These are phyloP conservation scores for Pseudochirops corinnae DNA, from an alignment of 2,797 vertebrate genomes.

Conservation along the genomic window DNA sequence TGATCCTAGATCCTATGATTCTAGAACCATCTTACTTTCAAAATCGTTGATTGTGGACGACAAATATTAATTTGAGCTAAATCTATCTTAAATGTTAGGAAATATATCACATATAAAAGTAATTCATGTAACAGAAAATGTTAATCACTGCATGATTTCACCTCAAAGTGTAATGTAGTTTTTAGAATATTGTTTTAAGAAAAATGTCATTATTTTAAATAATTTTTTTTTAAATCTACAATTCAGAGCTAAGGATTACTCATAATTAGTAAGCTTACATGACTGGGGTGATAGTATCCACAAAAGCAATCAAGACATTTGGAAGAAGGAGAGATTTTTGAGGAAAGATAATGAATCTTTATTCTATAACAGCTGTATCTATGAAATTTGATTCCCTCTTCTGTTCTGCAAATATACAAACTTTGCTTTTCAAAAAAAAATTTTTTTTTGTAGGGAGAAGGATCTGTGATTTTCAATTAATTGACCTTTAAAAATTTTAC, in stretches of 20 bases:
- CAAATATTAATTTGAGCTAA: neutral
- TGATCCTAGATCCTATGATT: neutral
- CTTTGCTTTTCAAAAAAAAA: conserved; percentile 52
- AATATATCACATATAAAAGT: neutral
- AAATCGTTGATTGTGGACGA: neutral
- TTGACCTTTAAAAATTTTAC: conserved; percentile 51
- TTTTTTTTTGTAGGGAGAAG: conserved; percentile 7
- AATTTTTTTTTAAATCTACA: neutral
- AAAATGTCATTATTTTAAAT: neutral
- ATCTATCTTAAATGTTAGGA: neutral
- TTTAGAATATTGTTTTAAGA: conserved; percentile 9
- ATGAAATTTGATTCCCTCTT: conserved; percentile 11
- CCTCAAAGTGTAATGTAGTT: neutral
- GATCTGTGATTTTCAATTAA: neutral
- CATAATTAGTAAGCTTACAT: neutral
- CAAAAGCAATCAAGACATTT: neutral
- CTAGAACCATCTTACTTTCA: neutral
- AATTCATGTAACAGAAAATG: neutral
- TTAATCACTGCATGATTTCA: neutral
- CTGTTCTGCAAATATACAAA: neutral
- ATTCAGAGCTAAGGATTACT: neutral
- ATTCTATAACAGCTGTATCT: neutral
- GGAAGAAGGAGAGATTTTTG: neutral
- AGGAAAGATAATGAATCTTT: neutral
- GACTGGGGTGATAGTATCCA: neutral